phyloP scores from a whole-genome alignment of 2,113 vertebrate genomes.

The Sturnus vulgaris region DNA sequence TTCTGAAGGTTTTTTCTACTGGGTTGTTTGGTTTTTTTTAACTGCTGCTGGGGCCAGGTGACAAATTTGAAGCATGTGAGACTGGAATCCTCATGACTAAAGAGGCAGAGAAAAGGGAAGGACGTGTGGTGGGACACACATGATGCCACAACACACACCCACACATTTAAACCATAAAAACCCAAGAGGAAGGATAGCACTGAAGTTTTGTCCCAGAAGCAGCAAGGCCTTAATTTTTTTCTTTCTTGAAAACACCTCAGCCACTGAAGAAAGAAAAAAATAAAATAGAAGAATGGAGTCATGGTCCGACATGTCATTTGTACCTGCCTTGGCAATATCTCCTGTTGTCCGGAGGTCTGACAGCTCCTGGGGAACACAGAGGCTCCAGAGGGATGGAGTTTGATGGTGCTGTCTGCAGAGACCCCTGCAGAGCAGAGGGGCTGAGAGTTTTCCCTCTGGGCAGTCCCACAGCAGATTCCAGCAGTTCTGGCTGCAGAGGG shows the following conservation, averaged over 20 bases:
- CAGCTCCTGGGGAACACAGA: neutral
- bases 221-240: neutral
- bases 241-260: neutral
- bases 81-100: neutral
- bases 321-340: neutral
- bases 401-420: neutral
- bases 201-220: neutral
- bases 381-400: neutral
- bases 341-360: neutral
- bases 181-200: neutral
- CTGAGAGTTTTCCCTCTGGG: neutral
- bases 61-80: neutral
- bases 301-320: neutral
- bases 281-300: fast-evolving
- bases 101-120: neutral
- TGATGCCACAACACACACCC: neutral
- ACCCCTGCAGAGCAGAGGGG: neutral
- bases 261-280: neutral
- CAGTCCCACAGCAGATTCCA: neutral
- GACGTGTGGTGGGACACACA: neutral
- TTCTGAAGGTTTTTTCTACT: neutral
- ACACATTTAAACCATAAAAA: neutral
- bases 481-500: neutral
- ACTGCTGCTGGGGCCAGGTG: neutral
- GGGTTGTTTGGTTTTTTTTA: neutral